Evolutionary conservation across 2,888 invertebrate species (phyloP).

Genomic region (Agriopis leucophaearia): DNA sequence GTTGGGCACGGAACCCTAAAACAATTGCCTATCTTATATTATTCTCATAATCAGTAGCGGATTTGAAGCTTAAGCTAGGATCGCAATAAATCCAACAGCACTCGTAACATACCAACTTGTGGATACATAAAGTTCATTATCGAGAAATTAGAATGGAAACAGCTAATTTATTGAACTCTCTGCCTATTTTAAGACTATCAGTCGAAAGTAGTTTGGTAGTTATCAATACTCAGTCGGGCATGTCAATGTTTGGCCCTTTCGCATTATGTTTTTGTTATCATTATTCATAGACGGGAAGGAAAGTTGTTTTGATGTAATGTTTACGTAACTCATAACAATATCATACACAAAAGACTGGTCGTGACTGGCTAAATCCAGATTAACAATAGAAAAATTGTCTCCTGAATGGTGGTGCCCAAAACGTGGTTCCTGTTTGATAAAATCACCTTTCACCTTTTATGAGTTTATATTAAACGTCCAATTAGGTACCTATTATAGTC

Average conservation of each 20-base stretch:
- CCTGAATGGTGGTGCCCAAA: constrained; percentile 27
- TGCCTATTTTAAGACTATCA: constrained; percentile 28
- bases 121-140: constrained; percentile 11
- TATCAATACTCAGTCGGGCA: constrained; percentile 36
- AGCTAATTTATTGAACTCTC: constrained; percentile 21
- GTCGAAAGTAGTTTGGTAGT: constrained; percentile 24
- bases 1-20: no score
- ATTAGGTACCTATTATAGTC: not conserved
- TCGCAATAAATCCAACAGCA: not conserved
- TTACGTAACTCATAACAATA: constrained; percentile 57
- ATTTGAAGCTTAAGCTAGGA: not conserved
- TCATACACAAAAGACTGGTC: constrained; percentile 40
- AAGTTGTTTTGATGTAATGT: constrained; percentile 64
- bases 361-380: constrained; percentile 46
- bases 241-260: constrained; percentile 53
- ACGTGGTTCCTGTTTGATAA: constrained; percentile 22
- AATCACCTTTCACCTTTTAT: constrained; percentile 27
- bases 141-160: constrained; percentile 24
- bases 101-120: not conserved
- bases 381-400: constrained; percentile 42
- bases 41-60: not conserved
- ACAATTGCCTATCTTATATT: no score
- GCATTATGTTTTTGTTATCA: constrained; percentile 61
- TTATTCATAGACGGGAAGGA: constrained; percentile 62
- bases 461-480: not conserved